Evolutionary conservation across 2,888 invertebrate genomes (phyloP).

Genomic region (Bugula neritina): DNA sequence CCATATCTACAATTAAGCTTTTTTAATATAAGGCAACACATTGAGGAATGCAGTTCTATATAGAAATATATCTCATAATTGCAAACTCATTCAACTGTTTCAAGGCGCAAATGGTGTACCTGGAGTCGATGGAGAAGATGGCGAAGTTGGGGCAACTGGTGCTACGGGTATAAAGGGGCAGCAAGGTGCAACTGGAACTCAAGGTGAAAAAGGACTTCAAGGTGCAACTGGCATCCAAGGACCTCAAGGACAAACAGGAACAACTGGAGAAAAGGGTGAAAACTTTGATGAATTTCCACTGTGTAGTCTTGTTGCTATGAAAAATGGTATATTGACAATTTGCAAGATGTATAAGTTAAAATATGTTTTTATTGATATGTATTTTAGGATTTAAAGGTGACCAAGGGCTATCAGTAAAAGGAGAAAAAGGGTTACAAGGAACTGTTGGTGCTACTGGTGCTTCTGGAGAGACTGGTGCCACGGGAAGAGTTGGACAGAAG

Average conservation of each 20-base stretch:
- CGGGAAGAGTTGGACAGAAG: slow-evolving; percentile 23
- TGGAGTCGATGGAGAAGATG: slow-evolving; percentile 6
- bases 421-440: slow-evolving; percentile 27
- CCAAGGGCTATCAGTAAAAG: slow-evolving; percentile 4
- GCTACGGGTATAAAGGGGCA: slow-evolving; percentile 4
- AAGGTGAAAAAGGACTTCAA: slow-evolving; percentile 22
- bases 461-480: slow-evolving; percentile 24
- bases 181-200: background rate
- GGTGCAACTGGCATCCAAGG: slow-evolving; percentile 26
- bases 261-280: background rate
- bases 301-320: too few relatives aligned
- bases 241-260: background rate
- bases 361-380: background rate
- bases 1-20: too few relatives aligned
- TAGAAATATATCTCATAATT: too few relatives aligned
- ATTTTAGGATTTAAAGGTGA: background rate
- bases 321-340: too few relatives aligned
- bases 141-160: slow-evolving; percentile 19
- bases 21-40: too few relatives aligned
- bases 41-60: too few relatives aligned
- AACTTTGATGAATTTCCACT: too few relatives aligned
- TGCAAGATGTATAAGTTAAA: too few relatives aligned
- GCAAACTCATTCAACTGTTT: too few relatives aligned
- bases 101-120: slow-evolving; percentile 4
- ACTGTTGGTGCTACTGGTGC: slow-evolving; percentile 27